Conservation (phyloP, 2,113 vertebrate genomes). For the Physeter macrocephalus region DNA sequence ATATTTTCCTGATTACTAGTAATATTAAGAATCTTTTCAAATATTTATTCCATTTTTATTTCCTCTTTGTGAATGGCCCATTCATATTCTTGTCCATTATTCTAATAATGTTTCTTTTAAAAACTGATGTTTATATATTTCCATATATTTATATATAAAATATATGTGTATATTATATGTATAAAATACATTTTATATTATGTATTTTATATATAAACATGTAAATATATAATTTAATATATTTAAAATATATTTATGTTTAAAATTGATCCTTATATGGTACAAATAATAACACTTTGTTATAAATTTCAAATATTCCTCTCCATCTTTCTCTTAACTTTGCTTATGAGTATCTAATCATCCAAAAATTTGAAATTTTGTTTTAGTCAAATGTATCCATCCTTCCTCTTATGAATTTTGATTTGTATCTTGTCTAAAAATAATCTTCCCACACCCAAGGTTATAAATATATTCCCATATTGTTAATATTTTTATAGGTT, state of each 20-base stretch:
- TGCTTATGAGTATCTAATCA: not conserved
- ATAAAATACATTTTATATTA: not conserved
- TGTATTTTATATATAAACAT: not conserved
- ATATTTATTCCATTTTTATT: not conserved
- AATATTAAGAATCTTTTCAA: not conserved
- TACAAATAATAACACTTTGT: not conserved
- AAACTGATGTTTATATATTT: not conserved
- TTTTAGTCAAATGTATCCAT: not conserved
- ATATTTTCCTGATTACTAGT: not conserved
- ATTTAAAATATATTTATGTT: not conserved
- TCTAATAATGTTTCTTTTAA: not conserved
- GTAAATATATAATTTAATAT: not conserved
- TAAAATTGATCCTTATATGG: not conserved
- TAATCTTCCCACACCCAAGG: not conserved
- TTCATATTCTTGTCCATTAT: not conserved
- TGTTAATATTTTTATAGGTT: not conserved
- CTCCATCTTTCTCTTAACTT: not conserved
- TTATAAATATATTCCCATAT: not conserved
- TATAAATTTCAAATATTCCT: not conserved
- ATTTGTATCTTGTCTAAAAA: constrained; percentile 11
- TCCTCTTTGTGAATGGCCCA: not conserved
- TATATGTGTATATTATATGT: not conserved
- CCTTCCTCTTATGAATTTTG: not conserved
- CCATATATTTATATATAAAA: not conserved
- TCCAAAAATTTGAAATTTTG: not conserved